These are phyloP conservation scores for Platynereis dumerilii DNA, from an alignment of 2,888 invertebrate species.

Conservation along the genomic window DNA sequence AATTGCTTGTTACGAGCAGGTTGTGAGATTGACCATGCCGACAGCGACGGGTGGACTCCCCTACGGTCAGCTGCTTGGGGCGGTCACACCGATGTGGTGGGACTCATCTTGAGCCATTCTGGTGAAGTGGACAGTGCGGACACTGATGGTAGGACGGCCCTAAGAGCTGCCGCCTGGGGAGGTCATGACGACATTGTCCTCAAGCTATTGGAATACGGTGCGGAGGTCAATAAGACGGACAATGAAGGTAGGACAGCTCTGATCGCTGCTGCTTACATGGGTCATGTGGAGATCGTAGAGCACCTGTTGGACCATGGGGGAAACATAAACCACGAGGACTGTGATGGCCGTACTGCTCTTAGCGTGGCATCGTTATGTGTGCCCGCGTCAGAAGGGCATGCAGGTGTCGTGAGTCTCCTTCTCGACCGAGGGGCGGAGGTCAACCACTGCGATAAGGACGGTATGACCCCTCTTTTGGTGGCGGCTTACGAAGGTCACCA, in stretches of 20 bases:
- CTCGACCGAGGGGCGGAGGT: slow-evolving; percentile 59
- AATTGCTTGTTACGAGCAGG: slow-evolving; percentile 56
- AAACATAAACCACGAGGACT: slow-evolving; percentile 73
- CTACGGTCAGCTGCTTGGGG: slow-evolving; percentile 91
- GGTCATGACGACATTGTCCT: slow-evolving; percentile 66
- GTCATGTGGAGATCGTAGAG: slow-evolving; percentile 59
- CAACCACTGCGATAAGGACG: slow-evolving; percentile 61
- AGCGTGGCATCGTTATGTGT: slow-evolving; percentile 68
- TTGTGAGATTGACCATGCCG: slow-evolving; percentile 63
- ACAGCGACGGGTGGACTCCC: slow-evolving; percentile 65
- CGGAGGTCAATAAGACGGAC: slow-evolving; percentile 65
- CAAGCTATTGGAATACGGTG: slow-evolving; percentile 70
- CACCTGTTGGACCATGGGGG: slow-evolving; percentile 67
- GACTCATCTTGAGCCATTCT: slow-evolving; percentile 72
- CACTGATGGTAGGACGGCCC: slow-evolving; percentile 76
- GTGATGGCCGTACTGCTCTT: slow-evolving; percentile 89
- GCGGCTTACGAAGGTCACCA: slow-evolving; percentile 69
- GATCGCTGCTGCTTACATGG: slow-evolving; percentile 81
- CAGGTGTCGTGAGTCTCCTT: slow-evolving; percentile 59
- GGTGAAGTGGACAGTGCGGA: slow-evolving; percentile 65
- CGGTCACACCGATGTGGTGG: slow-evolving; percentile 73
- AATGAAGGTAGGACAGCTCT: slow-evolving; percentile 66
- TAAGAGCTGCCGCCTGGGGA: slow-evolving; percentile 80
- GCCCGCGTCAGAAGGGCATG: slow-evolving; percentile 65
- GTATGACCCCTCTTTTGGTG: slow-evolving; percentile 62